These are phyloP conservation scores for Phylloscopus trochilus DNA, from an alignment of 2,113 vertebrate genomes.

Conservation along the genomic window DNA sequence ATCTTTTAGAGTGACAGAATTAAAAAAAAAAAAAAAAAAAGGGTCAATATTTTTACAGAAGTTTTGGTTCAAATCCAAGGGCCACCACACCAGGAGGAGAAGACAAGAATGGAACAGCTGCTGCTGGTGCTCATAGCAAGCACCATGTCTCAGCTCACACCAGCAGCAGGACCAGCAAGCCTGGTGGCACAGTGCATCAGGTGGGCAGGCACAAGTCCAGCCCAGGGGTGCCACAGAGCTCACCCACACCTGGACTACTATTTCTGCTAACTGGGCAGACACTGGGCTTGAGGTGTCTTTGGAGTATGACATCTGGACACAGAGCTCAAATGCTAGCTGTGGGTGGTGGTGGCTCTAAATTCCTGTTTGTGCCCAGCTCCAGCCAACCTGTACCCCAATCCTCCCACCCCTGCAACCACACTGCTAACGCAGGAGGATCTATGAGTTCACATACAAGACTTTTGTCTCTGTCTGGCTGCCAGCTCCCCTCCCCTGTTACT, in stretches of 20 bases:
- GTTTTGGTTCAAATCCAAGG: background rate
- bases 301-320: background rate
- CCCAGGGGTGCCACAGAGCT: background rate
- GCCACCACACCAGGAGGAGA: background rate
- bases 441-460: background rate
- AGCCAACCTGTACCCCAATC: rapidly evolving
- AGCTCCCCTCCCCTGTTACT: background rate
- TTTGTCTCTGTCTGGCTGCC: background rate
- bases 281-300: rapidly evolving
- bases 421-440: background rate
- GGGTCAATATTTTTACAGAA: background rate
- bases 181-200: rapidly evolving
- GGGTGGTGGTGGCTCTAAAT: background rate
- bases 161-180: background rate
- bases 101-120: background rate
- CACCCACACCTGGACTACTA: background rate
- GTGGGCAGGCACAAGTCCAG: background rate
- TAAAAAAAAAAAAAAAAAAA: background rate
- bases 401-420: background rate
- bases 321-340: rapidly evolving
- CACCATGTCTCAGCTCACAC: background rate
- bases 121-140: rapidly evolving
- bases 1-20: background rate
- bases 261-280: background rate
- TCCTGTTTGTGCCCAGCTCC: background rate